Evolutionary conservation across 2,797 vertebrate species (phyloP).

Genomic region (Cephalopachus bancanus): DNA sequence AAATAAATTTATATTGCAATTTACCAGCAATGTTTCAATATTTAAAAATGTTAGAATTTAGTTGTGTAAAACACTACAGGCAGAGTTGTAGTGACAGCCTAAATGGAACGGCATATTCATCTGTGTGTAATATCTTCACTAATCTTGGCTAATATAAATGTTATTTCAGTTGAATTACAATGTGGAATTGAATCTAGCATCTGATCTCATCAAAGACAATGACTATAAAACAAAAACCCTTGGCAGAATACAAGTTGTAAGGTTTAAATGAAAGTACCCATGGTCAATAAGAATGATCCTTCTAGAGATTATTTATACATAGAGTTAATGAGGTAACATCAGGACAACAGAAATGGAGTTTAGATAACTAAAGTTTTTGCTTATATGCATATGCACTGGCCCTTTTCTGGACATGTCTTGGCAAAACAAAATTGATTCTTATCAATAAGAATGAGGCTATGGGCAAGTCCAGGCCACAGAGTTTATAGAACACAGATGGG

Average conservation of each 20-base stretch:
- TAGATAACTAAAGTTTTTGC: background rate
- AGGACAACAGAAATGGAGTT: background rate
- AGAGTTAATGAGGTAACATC: background rate
- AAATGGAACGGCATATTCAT: conserved; percentile 13
- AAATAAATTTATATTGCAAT: background rate
- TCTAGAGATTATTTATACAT: background rate
- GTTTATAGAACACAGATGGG: conserved; percentile 68
- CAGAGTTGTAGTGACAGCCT: background rate
- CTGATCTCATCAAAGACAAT: conserved; percentile 10
- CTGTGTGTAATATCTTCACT: background rate
- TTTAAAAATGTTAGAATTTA: conserved; percentile 23
- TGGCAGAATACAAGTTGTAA: background rate
- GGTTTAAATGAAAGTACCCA: background rate
- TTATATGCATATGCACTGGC: background rate
- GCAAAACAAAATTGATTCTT: conserved; percentile 46
- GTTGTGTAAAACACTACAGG: background rate
- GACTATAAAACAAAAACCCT: background rate
- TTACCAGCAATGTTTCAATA: background rate
- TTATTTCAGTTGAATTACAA: background rate
- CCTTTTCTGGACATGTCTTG: background rate
- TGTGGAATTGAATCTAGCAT: background rate
- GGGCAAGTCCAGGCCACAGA: background rate
- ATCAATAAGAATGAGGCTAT: conserved; percentile 45
- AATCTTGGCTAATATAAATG: conserved; percentile 2
- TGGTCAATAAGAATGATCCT: background rate